Evolutionary conservation across 2,797 vertebrate genomes (phyloP).

Genomic region (Scyliorhinus canicula): DNA sequence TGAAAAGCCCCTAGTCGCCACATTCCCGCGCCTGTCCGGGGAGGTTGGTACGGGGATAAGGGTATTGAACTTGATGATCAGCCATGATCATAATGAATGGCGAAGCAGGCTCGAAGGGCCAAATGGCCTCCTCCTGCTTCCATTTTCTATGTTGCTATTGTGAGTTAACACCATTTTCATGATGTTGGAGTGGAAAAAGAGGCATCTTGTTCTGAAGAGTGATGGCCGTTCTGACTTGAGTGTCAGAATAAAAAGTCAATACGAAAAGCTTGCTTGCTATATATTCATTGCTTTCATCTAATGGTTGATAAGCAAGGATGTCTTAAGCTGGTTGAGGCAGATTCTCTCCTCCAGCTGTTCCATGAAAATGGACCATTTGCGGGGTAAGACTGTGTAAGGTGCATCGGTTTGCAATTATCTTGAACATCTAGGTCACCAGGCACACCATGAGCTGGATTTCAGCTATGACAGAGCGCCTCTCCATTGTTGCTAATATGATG

Average conservation of each 20-base stretch:
- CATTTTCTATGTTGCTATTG: no score
- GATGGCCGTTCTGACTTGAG: not conserved
- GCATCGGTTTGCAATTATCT: not conserved
- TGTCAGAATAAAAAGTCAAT: not conserved
- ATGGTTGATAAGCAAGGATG: not conserved
- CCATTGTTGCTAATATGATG: no score
- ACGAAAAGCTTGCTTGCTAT: not conserved
- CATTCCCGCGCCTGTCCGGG: no score
- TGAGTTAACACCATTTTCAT: no score
- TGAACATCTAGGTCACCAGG: not conserved
- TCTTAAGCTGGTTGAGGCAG: not conserved
- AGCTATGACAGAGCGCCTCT: no score
- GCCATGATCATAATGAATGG: no score
- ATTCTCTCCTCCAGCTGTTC: not conserved
- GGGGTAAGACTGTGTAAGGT: not conserved
- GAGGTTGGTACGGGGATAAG: no score
- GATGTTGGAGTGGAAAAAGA: not conserved
- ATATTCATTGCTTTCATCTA: not conserved
- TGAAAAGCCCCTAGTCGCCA: no score
- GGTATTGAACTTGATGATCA: no score
- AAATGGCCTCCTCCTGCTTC: no score
- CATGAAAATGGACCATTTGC: not conserved
- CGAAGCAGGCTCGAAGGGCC: no score
- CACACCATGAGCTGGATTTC: not conserved
- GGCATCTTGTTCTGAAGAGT: not conserved